A percentile compares a stretch with the other conserved stretches of the same genome.
These are phyloP conservation scores for Tribolium madens DNA, from an alignment of 1,140 invertebrate species.

Conservation along the genomic window DNA sequence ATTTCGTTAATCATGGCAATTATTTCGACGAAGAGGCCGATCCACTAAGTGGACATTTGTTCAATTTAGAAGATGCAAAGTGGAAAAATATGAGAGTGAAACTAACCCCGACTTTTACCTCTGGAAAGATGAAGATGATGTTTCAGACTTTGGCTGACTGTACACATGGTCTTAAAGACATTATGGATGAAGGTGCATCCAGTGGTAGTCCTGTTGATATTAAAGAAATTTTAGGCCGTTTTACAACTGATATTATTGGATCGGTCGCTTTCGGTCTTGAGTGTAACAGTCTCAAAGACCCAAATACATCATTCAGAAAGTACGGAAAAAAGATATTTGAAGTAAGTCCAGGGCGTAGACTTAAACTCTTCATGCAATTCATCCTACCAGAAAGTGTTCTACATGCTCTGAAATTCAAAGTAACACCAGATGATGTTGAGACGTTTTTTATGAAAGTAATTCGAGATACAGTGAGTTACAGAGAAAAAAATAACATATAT, in stretches of 20 bases:
- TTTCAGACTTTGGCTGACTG: conserved; percentile 63
- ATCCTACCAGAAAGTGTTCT: too few species aligned
- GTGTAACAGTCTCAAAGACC: conserved; percentile 68
- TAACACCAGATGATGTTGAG: conserved; percentile 46
- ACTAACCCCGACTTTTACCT: conserved; percentile 64
- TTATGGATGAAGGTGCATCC: conserved; percentile 58
- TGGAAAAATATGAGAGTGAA: conserved; percentile 68
- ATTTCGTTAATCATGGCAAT: conserved; percentile 70
- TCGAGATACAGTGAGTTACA: conserved; percentile 53
- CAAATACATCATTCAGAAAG: conserved; percentile 61
- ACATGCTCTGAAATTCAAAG: background rate
- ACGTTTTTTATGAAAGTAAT: conserved; percentile 61
- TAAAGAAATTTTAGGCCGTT: conserved; percentile 71
- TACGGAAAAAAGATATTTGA: conserved; percentile 60
- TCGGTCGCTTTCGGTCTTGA: conserved; percentile 72
- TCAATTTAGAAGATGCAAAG: conserved; percentile 66
- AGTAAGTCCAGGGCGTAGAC: background rate
- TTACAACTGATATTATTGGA: conserved; percentile 69
- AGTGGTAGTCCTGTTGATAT: conserved; percentile 67
- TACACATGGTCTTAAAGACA: conserved; percentile 53
- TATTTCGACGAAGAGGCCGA: conserved; percentile 69
- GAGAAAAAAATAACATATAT: conserved; percentile 57
- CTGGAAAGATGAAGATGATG: conserved; percentile 65
- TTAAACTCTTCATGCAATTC: too few species aligned
- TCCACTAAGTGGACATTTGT: conserved; percentile 69